phyloP scores from a whole-genome alignment of 2,888 invertebrate species.

The Pediacus dermestoides region DNA sequence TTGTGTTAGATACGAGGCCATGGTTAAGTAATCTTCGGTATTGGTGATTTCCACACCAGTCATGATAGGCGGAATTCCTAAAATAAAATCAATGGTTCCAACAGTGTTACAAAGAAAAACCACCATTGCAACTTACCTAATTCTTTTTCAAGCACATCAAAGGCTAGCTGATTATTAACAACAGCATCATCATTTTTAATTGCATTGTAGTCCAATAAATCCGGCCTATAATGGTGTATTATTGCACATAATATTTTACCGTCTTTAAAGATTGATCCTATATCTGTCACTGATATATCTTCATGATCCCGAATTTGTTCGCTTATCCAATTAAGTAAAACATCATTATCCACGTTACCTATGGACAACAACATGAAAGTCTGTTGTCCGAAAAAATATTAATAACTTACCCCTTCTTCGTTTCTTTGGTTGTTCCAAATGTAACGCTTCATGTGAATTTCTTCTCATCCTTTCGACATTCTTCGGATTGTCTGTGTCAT shows the following conservation, averaged over 20 bases:
- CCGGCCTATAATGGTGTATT: constrained; percentile 83
- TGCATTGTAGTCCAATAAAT: constrained; percentile 73
- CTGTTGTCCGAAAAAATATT: too few relatives aligned
- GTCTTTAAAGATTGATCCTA: constrained; percentile 67
- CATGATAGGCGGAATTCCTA: constrained; percentile 65
- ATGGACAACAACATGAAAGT: too few relatives aligned
- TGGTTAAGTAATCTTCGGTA: constrained; percentile 67
- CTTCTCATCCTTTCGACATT: constrained; percentile 56
- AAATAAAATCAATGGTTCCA: constrained; percentile 14
- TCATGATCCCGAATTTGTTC: constrained; percentile 66
- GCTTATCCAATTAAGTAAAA: constrained; percentile 74
- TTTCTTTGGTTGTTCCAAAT: constrained; percentile 60
- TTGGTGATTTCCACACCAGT: constrained; percentile 73
- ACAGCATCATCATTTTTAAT: constrained; percentile 62
- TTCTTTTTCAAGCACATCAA: constrained; percentile 80
- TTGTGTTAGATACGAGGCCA: constrained; percentile 82
- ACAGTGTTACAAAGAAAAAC: background rate
- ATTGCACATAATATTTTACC: constrained; percentile 69
- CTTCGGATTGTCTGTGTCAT: constrained; percentile 68
- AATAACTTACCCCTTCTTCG: constrained; percentile 63
- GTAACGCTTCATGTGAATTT: constrained; percentile 27
- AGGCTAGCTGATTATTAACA: constrained; percentile 77
- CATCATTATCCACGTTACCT: constrained; percentile 60
- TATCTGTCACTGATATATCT: constrained; percentile 59
- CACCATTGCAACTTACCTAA: constrained; percentile 56